Base-by-base conservation (phyloP, 2,113 vertebrate species). In the Cavia aperea region DNA sequence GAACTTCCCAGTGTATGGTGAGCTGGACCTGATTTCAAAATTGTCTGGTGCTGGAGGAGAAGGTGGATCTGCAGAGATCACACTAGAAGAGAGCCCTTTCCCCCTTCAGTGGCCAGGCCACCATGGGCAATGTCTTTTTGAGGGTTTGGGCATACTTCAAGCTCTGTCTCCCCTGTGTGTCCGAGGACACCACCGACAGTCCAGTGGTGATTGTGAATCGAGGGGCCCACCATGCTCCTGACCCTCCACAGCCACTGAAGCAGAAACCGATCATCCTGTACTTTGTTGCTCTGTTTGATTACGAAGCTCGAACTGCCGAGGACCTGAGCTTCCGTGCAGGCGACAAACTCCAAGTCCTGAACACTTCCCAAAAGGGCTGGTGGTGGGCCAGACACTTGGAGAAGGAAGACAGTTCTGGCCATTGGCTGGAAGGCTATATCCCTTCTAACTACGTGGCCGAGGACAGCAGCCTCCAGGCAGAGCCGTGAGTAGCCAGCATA, bases 391-490 rank as follows among this genome's bases (percentile, higher is more conserved):
- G 85, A 86, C 98, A 98, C 21, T 92, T 98, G 94, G 98, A 97
- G 16, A n/a, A 65, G 92, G 79, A 39, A 96, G 9, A 95, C 94
- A 1, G 82, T 86, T 93, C 92, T 10, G 90, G 94, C 43, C 92
- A 93, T 79, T 96, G 96, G 46, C 96, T 97, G 39, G 46, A 97
- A 81, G 99, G 99, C 43, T 99, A 99, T 89, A 98, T 99, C 93
- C 99, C 99, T 6, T 98, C 98, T 1, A 99, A 99, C 93, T 99
- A 99, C 85, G 97, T 99, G 94, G 99, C 98, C 0, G 97, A 97
- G 14, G 97, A 98, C 94, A 97, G 98, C 88, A 99, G 98, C 86
- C 97, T 99, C 0, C 97, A 99, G 92, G 98, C 99, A 46, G 98
- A 99, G 90, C 98, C 97, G 99, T 99, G 93, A 98, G 98, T 98